Base-by-base conservation (phyloP, 2,113 vertebrate species). In the Odocoileus virginianus region DNA sequence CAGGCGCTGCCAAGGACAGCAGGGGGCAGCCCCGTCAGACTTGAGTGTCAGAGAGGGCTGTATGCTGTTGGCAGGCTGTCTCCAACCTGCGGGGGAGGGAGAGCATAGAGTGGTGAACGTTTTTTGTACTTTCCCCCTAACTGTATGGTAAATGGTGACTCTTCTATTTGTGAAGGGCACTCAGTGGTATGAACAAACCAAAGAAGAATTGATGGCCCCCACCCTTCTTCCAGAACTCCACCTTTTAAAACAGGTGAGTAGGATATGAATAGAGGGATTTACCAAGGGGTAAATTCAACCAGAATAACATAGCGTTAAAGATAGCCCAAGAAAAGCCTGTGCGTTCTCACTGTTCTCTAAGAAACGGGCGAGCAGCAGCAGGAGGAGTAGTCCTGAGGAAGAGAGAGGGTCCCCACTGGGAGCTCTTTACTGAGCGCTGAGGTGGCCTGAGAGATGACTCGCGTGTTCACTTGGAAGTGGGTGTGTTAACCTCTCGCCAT, bases 161-260 rank as follows among this genome's bases (percentile, higher is more conserved):
- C 40, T 58, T 86, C 87, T 25, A 93, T 6, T 98, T 98, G 93
- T 97, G 76, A 98, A 99, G 99, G 99, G 99, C 94, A 99, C 99
- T 0, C 99, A 99, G 97, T 99, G 99, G 99, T 99, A 99, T 1
- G 98, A 99, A 6, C 99, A 99, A 98, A 99, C 99, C 30, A 99
- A 99, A 0, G 99, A 99, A 94, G 99, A 99, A 81, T 82, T 99
- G 97, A 99, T 99, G 99, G 99, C 99, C 91, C 99, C 99, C 52
- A 99, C 99, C 0, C 99, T 99, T 98, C 99, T 99, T 76, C 99
- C 99, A 76, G 99, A 99, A 97, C 99, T 99, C 74, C 99, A 99
- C 96, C 98, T 99, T 30, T 98, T 99, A 86, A 99, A 99, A 97
- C 99, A 99, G 99, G 99, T 99, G 99, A 98, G 97, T 93, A 55